These are phyloP conservation scores for Lycocorax pyrrhopterus DNA, from an alignment of 2,113 vertebrate species.

Conservation along the genomic window DNA sequence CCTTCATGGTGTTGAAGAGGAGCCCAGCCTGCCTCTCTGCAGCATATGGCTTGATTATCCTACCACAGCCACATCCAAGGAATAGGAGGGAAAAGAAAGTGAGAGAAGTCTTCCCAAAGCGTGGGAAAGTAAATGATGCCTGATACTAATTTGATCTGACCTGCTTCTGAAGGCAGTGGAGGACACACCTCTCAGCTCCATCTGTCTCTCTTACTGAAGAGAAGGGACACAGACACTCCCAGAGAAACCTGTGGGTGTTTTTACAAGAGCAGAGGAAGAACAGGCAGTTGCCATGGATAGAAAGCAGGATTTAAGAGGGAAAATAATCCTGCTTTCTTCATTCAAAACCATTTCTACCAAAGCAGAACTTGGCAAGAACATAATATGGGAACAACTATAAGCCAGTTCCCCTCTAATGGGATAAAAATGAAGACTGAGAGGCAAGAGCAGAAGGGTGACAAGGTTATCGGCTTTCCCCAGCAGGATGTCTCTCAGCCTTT, in stretches of 20 bases:
- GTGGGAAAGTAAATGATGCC: neutral
- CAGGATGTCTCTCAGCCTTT: neutral
- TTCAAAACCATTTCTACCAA: neutral
- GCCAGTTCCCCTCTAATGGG: neutral
- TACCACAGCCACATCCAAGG: conserved; percentile 1
- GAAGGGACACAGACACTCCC: neutral
- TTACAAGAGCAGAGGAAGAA: neutral
- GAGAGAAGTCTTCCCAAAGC: neutral
- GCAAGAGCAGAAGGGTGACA: neutral
- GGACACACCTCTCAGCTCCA: neutral
- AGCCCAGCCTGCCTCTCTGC: neutral
- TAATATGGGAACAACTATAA: neutral
- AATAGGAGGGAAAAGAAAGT: conserved; percentile 25
- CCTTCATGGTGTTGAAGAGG: neutral
- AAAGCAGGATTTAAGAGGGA: neutral
- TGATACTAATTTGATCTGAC: neutral
- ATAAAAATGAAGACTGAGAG: neutral
- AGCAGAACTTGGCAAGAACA: neutral
- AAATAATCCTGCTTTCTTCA: neutral
- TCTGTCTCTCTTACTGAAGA: neutral
- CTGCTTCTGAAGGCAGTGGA: neutral
- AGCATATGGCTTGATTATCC: neutral
- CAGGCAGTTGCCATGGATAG: neutral
- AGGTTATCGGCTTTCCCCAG: neutral
- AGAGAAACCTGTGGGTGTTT: neutral